Evolutionary conservation across 37 sponge, comb jelly and placozoan species (phyloP).

Genomic region (Axinella damicornis): DNA sequence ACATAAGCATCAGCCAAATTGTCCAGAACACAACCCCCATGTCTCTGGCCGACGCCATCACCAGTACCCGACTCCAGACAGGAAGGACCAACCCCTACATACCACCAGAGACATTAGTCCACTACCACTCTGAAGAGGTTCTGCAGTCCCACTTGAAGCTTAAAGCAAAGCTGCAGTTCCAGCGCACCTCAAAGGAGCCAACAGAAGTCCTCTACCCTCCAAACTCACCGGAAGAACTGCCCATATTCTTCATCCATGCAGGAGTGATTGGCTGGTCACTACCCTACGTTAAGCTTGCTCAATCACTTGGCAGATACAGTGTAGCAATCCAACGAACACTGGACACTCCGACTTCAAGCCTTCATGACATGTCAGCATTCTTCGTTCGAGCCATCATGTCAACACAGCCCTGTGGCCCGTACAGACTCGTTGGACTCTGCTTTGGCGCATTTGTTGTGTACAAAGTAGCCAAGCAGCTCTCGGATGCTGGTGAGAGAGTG

Average conservation of each 20-base stretch:
- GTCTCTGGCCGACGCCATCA: background rate
- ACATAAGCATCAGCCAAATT: background rate
- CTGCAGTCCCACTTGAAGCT: conserved; percentile 13
- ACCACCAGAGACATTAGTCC: background rate
- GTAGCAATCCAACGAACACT: conserved; percentile 5
- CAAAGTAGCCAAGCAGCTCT: conserved; percentile 16
- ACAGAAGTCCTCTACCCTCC: background rate
- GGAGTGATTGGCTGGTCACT: conserved; percentile 18
- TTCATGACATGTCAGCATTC: conserved; percentile 13
- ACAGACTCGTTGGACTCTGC: conserved; percentile 31
- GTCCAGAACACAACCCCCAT: background rate
- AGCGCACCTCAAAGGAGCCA: background rate
- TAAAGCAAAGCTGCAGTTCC: background rate
- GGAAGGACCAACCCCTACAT: background rate
- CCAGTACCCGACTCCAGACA: background rate
- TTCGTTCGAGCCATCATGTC: conserved; percentile 3
- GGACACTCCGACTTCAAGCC: background rate
- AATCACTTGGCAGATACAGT: background rate
- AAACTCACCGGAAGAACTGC: background rate
- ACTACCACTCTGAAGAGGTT: background rate
- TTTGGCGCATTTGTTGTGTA: conserved; percentile 47
- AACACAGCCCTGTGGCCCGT: conserved; percentile 37
- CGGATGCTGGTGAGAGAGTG: conserved; percentile 14
- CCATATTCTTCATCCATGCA: conserved; percentile 10
- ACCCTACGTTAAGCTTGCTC: conserved; percentile 3